A percentile compares a stretch with the other conserved stretches of the same genome.
Conservation (phyloP, 2,888 invertebrate genomes). For the Antheraea assamensis region DNA sequence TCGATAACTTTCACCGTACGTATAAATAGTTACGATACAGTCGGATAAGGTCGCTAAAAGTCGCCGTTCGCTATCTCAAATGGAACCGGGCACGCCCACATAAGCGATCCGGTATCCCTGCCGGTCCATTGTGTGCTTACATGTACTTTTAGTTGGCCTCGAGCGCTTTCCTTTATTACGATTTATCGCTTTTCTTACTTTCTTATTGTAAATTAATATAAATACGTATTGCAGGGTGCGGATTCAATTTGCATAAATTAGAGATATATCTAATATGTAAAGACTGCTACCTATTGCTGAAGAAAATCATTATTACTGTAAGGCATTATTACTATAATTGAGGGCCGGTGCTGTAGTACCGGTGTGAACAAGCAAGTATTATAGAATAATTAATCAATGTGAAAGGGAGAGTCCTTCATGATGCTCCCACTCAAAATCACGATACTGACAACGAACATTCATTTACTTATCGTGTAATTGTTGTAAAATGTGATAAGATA, state of each 20-base stretch:
- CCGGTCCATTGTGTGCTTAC: conserved; percentile 14
- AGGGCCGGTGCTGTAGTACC: too few relatives aligned
- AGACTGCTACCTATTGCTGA: too few relatives aligned
- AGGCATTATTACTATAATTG: too few relatives aligned
- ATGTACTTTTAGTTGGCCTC: background rate
- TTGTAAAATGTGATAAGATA: too few relatives aligned
- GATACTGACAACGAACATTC: too few relatives aligned
- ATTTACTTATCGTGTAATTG: too few relatives aligned
- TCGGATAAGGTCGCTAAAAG: conserved; percentile 39
- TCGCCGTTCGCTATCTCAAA: conserved; percentile 41
- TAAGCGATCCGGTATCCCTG: background rate
- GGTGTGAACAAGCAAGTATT: too few relatives aligned
- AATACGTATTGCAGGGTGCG: background rate
- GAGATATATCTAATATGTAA: background rate
- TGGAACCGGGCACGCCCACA: conserved; percentile 19
- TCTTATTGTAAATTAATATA: background rate
- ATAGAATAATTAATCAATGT: too few relatives aligned
- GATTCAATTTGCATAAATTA: background rate
- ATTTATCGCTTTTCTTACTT: conserved; percentile 39
- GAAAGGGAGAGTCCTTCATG: too few relatives aligned
- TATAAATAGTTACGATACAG: background rate
- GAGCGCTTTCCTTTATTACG: conserved; percentile 41
- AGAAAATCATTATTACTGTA: too few relatives aligned
- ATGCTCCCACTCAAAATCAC: too few relatives aligned
- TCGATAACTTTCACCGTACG: conserved; percentile 12